Base-by-base conservation (phyloP, 2,888 invertebrate genomes). In the Drosophila mimica region DNA sequence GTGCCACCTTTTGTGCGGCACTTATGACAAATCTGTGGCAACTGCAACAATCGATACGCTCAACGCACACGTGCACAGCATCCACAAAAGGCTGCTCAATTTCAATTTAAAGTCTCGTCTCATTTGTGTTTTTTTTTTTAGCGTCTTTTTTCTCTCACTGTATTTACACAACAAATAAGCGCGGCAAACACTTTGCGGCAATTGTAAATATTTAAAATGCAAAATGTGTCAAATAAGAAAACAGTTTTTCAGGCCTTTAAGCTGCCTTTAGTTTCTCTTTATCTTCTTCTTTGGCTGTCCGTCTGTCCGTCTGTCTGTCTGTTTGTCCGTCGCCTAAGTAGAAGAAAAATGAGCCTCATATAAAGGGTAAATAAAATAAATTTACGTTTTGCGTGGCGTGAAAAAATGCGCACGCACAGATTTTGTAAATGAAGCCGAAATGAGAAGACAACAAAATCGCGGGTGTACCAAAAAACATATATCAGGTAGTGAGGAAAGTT, bases 121-220 rank as follows among this genome's bases (percentile, higher is more conserved):
- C 67, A 57, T 73, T 82, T 76, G 71, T 63, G 48, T 76, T 60
- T n/a, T n/a, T n/a, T n/a, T n/a, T n/a, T n/a, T 63, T 61, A 51
- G 58, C 33, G 36, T 43, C n/a, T 31, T 28, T 43, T 56, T 61
- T 46, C 31, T 48, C 57, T 64, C 38, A 31, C 49, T 33, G 20
- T 77, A 74, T 85, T 87, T 75, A 81, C 84, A 72, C 83, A 90
- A 83, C 77, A 77, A 80, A 86, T 66, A 82, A 73, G 51, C 64
- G 80, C 34, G 34, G 64, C 79, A 81, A 88, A 89, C 89, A 85
- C 87, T 87, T 76, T 74, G 79, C 76, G 89, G 74, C 88, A 86
- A 86, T 85, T 90, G 90, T 90, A 77, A 80, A 76, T 84, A 88
- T 74, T 90, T 90, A 83, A 89, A 90, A 86, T 86, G 91, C 85